Base-by-base conservation (phyloP, 2,888 invertebrate genomes). In the Eudemis profundana region DNA sequence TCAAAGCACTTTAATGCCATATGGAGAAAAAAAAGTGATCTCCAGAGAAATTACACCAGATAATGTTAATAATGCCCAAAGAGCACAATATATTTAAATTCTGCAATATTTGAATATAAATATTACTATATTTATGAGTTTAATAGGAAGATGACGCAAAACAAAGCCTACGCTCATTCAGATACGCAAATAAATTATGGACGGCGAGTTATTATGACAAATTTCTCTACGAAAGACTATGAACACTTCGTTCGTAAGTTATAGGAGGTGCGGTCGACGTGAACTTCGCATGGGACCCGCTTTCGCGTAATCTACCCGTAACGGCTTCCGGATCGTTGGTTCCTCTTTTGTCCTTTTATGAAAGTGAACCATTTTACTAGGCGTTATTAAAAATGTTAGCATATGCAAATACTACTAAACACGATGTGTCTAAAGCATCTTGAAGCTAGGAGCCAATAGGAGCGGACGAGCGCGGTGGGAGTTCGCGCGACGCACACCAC, bases 181-280 rank as follows among this genome's bases (percentile, higher is more conserved):
- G 78, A 82, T 78, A 81, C 77, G 89, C 90, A 90, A 91, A 88
- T 73, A 79, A 90, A 90, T 78, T 76, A 86, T 90, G 91, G 91
- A 91, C 91, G 91, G 91, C 88, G 89, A 87, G 80, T 83, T 74
- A 77, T 79, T 82, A 80, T 72, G 79, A 81, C 71, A 74, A 77
- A 77, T 72, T 73, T 77, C 70, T 68, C 50, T 61, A 64, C 46
- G 66, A 61, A 53, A 42, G 49, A 50, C 61, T 61, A 67, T 64
- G 51, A 60, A 60, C 53, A 66, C 50, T 40, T 50, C 36, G 17
- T 68, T 33, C 42, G 44, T 53, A 68, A 61, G 36, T 49, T 46
- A 59, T 57, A 54, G 33, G 54, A 27, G 21, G 64, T 71, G 70
- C 69, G 60, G 66, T 57, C 42, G 70, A 69, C 42, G 59, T 60